Percentiles rank a stretch among this genome's conserved stretches.
These are phyloP conservation scores for Amyelois transitella DNA, from an alignment of 1,140 invertebrate genomes.

Conservation along the genomic window DNA sequence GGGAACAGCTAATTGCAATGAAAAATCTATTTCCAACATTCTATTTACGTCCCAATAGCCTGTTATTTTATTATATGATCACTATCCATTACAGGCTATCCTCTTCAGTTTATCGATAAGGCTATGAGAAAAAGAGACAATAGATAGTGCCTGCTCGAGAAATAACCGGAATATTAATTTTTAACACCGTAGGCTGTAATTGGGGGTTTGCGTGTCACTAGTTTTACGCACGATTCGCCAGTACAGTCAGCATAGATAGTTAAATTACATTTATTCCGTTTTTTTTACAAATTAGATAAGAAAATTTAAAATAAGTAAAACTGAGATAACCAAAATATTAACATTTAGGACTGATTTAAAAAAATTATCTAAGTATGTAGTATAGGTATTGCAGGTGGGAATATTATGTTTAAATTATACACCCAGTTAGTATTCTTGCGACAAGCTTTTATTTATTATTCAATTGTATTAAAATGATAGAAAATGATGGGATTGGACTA, in stretches of 20 bases:
- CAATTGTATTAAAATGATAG: too few species aligned
- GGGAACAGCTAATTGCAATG: not conserved
- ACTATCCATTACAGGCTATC: constrained; percentile 2
- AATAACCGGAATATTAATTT: constrained; percentile 37
- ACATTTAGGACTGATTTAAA: too few species aligned
- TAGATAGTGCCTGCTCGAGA: not conserved
- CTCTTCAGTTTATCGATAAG: constrained; percentile 1
- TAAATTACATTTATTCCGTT: too few species aligned
- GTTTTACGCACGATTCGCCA: constrained; percentile 35
- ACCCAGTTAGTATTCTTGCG: too few species aligned
- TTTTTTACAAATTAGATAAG: too few species aligned
- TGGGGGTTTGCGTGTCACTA: constrained; percentile 41
- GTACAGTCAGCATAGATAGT: constrained; percentile 3
- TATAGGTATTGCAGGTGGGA: too few species aligned
- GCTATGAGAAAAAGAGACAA: not conserved
- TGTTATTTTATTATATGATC: constrained; percentile 9
- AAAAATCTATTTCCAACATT: not conserved
- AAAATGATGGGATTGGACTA: too few species aligned
- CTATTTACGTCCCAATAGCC: not conserved
- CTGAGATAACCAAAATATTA: too few species aligned
- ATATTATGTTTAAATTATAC: too few species aligned
- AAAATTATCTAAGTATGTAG: too few species aligned
- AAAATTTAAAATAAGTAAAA: too few species aligned
- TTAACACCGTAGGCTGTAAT: constrained; percentile 46
- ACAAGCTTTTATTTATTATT: too few species aligned